These are phyloP conservation scores for Artemisiospiza belli DNA, from an alignment of 2,113 vertebrate genomes.

Conservation along the genomic window DNA sequence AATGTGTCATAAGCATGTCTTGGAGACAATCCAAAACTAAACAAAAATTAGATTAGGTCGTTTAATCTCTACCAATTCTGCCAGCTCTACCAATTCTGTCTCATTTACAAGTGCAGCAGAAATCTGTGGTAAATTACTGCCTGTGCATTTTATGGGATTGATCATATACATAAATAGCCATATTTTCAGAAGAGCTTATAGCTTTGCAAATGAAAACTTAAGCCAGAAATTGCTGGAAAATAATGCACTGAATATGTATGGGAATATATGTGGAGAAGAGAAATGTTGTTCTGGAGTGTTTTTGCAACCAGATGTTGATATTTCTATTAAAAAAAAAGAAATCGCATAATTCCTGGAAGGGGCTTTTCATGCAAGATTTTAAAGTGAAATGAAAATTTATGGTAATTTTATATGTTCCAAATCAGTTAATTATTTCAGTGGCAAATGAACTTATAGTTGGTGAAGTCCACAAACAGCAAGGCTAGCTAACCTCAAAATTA, in stretches of 20 bases:
- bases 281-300: neutral
- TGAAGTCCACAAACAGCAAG: neutral
- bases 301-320: neutral
- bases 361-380: neutral
- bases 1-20: neutral
- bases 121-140: neutral
- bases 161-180: neutral
- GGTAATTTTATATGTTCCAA: neutral
- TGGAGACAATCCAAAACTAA: neutral
- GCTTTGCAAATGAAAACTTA: neutral
- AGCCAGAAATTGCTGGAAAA: neutral
- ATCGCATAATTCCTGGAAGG: neutral
- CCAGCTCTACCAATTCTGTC: neutral
- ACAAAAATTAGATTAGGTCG: neutral
- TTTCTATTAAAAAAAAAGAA: neutral
- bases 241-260: neutral
- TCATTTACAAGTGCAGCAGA: neutral
- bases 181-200: neutral
- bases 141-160: neutral
- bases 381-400: neutral
- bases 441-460: neutral
- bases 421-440: neutral
- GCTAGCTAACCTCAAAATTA: neutral
- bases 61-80: neutral
- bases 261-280: neutral